phyloP scores from a whole-genome alignment of 2,797 vertebrate genomes.

The Phaenicophaeus curvirostris region DNA sequence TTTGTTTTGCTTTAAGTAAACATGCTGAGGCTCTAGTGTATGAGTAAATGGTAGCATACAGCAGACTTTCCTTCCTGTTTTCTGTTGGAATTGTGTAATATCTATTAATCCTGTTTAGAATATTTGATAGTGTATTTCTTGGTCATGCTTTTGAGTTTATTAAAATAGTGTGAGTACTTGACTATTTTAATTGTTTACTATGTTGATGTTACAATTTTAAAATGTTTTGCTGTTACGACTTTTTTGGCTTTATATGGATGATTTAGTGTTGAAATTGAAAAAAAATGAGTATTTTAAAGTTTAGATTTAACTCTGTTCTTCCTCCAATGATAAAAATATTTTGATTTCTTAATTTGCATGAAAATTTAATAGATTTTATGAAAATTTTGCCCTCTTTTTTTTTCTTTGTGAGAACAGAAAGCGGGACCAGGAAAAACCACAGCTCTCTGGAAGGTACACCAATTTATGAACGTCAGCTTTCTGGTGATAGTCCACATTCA shows the following conservation, averaged over 20 bases:
- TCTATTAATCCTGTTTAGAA: not conserved
- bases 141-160: not conserved
- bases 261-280: not conserved
- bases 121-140: not conserved
- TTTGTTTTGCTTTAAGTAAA: not conserved
- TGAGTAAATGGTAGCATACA: not conserved
- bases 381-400: not conserved
- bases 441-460: slow-evolving; percentile 76
- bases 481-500: slow-evolving; percentile 80
- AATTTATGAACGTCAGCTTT: slow-evolving; percentile 68
- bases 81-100: not conserved
- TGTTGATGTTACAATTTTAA: not conserved
- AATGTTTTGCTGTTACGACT: not conserved
- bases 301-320: not conserved
- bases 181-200: not conserved
- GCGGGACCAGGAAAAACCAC: slow-evolving; percentile 44
- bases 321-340: not conserved
- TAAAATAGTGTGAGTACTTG: not conserved
- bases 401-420: slow-evolving; percentile 53
- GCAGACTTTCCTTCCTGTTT: not conserved
- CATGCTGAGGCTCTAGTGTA: not conserved
- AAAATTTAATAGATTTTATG: not conserved
- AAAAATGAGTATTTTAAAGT: not conserved
- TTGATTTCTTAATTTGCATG: not conserved
- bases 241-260: not conserved